A percentile compares a stretch with the other conserved stretches of the same genome.
Evolutionary conservation across 2,797 vertebrate species (phyloP).

Genomic region (Chelon labrosus): DNA sequence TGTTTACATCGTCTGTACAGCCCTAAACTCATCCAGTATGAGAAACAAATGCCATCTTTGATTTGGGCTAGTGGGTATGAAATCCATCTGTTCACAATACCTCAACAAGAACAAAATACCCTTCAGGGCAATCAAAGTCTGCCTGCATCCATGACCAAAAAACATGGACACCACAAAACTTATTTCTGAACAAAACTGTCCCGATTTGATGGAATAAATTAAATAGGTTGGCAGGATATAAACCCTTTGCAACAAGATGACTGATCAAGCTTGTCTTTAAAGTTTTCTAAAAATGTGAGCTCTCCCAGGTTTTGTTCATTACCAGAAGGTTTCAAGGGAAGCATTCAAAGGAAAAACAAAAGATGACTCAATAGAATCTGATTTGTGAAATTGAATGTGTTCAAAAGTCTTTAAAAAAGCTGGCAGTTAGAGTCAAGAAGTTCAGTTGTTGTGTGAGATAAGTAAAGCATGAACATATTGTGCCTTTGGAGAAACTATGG

Average conservation of each 20-base stretch:
- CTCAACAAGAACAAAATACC: conserved; percentile 78
- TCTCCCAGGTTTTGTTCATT: conserved; percentile 76
- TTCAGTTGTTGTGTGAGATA: conserved; percentile 49
- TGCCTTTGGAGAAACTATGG: conserved; percentile 51
- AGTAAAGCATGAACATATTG: conserved; percentile 63
- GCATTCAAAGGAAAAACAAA: conserved; percentile 60
- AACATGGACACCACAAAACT: conserved; percentile 66
- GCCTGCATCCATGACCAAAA: conserved; percentile 67
- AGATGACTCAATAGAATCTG: conserved; percentile 54
- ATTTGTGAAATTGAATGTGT: conserved; percentile 60
- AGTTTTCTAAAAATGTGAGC: conserved; percentile 69
- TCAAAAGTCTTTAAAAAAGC: conserved; percentile 39
- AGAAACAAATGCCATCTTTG: conserved; percentile 79
- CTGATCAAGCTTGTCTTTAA: conserved; percentile 71
- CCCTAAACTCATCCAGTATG: conserved; percentile 73
- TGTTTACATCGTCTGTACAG: conserved; percentile 66
- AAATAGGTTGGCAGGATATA: conserved; percentile 77
- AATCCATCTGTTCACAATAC: conserved; percentile 83
- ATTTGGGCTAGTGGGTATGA: conserved; percentile 72
- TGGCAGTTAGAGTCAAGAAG: conserved; percentile 31
- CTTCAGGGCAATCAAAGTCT: conserved; percentile 73
- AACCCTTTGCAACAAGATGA: conserved; percentile 73
- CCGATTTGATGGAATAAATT: conserved; percentile 78
- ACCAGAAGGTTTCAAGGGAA: conserved; percentile 62
- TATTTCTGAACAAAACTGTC: conserved; percentile 72